Percentiles rank a stretch among this genome's conserved stretches.
Conservation (phyloP, 2,888 invertebrate species). For the Brassicogethes aeneus region DNA sequence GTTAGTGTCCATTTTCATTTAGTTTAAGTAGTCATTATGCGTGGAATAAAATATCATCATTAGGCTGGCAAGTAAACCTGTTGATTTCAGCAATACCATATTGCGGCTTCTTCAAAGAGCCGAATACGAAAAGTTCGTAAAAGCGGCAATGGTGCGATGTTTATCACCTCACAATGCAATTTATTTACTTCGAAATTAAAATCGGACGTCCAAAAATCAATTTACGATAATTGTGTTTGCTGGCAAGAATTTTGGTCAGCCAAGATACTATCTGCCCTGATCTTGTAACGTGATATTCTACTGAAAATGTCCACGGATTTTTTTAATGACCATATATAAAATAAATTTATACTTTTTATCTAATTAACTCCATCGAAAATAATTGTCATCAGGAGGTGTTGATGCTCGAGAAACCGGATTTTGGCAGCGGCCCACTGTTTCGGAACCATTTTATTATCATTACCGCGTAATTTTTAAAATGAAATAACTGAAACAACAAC, state of each 20-base stretch:
- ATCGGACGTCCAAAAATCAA: slow-evolving; percentile 35
- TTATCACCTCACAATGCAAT: slow-evolving; percentile 24
- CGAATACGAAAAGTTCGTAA: slow-evolving; percentile 6
- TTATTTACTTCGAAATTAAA: slow-evolving; percentile 33
- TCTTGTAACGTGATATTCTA: slow-evolving; percentile 18
- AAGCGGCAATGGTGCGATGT: slow-evolving; percentile 17
- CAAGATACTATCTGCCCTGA: slow-evolving; percentile 25
- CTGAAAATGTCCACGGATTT: slow-evolving; percentile 21
- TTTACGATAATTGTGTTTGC: slow-evolving; percentile 33
- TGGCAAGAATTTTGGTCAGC: slow-evolving; percentile 22
- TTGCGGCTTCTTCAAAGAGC: slow-evolving; percentile 9
- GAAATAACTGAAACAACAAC: no score
- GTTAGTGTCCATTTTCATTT: not conserved
- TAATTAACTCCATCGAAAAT: not conserved
- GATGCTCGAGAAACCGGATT: not conserved
- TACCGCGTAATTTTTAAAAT: no score
- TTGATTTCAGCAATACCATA: slow-evolving; percentile 8
- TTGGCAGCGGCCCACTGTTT: no score
- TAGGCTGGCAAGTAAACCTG: slow-evolving; percentile 2
- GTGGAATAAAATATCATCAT: not conserved
- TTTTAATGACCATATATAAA: slow-evolving; percentile 19
- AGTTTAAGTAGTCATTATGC: not conserved
- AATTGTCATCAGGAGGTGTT: not conserved
- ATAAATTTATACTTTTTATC: slow-evolving; percentile 9
- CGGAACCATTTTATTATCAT: no score